Percentiles rank a stretch among this genome's conserved stretches.
Evolutionary conservation across 2,888 invertebrate species (phyloP).

Genomic region (Cephonodes hylas): DNA sequence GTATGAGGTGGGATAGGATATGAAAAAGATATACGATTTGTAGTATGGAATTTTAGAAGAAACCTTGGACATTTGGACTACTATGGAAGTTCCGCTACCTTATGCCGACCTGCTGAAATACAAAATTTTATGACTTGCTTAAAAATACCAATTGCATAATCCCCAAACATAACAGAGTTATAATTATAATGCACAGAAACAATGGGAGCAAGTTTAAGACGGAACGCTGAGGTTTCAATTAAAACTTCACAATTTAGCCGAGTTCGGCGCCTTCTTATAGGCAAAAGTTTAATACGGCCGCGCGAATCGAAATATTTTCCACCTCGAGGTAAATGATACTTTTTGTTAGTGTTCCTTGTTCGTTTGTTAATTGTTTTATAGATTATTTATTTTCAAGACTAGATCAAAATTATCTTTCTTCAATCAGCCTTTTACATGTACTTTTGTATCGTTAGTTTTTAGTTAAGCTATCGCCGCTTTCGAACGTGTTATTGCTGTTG

Average conservation of each 20-base stretch:
- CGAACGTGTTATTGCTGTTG: too few species aligned
- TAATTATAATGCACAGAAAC: conserved; percentile 29
- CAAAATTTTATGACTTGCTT: not conserved
- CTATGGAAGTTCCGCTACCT: too few species aligned
- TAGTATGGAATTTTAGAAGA: too few species aligned
- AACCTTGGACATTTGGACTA: too few species aligned
- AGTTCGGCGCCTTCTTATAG: conserved; percentile 36
- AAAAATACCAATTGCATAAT: not conserved
- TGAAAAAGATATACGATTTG: too few species aligned
- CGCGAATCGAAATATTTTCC: conserved; percentile 40
- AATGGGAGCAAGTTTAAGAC: conserved; percentile 34
- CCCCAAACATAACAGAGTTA: conserved; percentile 16
- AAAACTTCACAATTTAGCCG: conserved; percentile 42
- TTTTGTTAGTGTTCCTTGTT: conserved; percentile 7
- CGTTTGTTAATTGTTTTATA: not conserved
- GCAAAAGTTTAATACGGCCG: conserved; percentile 35
- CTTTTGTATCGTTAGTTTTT: too few species aligned
- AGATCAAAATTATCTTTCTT: too few species aligned
- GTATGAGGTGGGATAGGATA: too few species aligned
- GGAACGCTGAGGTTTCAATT: conserved; percentile 47
- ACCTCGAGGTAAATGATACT: conserved; percentile 31
- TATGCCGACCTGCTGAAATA: too few species aligned
- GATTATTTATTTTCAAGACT: not conserved
- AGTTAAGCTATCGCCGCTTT: too few species aligned
- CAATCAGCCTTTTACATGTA: too few species aligned